Percentiles rank a stretch among this genome's conserved stretches.
phyloP scores from a whole-genome alignment of 2,113 vertebrate species.

The Lophotis ruficrista region DNA sequence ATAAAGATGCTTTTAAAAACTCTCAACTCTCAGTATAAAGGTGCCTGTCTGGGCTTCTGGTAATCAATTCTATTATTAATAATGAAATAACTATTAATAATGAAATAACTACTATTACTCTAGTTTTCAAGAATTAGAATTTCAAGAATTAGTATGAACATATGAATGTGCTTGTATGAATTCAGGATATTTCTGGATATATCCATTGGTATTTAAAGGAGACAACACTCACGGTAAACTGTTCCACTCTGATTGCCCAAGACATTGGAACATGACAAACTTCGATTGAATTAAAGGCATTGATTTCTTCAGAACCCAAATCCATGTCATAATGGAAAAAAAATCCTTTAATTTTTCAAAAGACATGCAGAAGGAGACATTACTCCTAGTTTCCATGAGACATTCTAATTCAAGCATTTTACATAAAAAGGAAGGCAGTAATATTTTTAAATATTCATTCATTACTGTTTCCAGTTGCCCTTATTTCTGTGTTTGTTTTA shows the following conservation, averaged over 20 bases:
- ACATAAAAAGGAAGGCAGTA: background rate
- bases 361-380: accelerated
- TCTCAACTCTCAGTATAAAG: background rate
- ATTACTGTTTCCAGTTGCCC: background rate
- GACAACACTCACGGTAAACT: background rate
- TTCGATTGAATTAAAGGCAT: background rate
- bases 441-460: background rate
- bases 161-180: background rate
- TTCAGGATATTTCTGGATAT: background rate
- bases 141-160: background rate
- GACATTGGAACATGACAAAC: background rate
- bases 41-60: background rate
- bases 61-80: background rate
- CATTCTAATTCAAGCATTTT: background rate
- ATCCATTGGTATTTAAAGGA: background rate
- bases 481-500: background rate
- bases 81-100: background rate
- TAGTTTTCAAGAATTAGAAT: background rate
- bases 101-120: background rate
- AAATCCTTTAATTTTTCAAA: background rate
- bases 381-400: background rate
- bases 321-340: background rate
- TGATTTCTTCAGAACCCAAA: background rate
- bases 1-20: background rate
- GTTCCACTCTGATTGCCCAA: background rate